Conservation (phyloP, 2,888 invertebrate genomes). For the Plagodis dolabraria region DNA sequence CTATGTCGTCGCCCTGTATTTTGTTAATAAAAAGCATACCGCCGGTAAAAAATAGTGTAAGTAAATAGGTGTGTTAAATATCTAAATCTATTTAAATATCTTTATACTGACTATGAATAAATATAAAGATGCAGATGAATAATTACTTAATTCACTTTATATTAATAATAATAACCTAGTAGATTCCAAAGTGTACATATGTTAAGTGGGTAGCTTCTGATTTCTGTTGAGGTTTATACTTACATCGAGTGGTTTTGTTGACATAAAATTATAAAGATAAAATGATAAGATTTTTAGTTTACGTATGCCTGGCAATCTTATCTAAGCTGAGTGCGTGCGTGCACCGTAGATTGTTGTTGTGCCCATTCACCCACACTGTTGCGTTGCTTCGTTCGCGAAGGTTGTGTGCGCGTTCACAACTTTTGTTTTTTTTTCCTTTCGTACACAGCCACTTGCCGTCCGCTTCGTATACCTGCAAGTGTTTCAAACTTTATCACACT, state of each 20-base stretch:
- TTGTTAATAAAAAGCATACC: too few species aligned
- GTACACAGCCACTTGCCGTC: conserved; percentile 61
- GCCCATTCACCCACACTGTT: conserved; percentile 78
- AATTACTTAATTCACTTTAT: too few species aligned
- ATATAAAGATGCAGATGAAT: too few species aligned
- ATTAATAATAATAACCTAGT: too few species aligned
- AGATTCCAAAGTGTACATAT: too few species aligned
- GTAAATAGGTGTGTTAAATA: too few species aligned
- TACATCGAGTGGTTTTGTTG: conserved; percentile 8
- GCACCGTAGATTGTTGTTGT: conserved; percentile 36
- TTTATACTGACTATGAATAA: too few species aligned
- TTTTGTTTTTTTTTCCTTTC: conserved; percentile 73
- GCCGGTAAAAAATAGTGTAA: too few species aligned
- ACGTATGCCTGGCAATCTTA: conserved; percentile 50
- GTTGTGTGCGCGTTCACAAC: conserved; percentile 61
- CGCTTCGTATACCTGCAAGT: conserved; percentile 64
- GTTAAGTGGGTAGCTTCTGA: not conserved
- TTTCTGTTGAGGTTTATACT: not conserved
- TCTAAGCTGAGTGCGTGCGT: conserved; percentile 50
- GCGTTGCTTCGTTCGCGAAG: conserved; percentile 59
- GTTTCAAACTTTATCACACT: conserved; percentile 45
- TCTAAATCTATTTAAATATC: too few species aligned
- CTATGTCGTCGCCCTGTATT: too few species aligned
- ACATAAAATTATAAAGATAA: conserved; percentile 10
- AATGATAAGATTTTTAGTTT: conserved; percentile 26